These are phyloP conservation scores for Callaeas wilsoni DNA, from an alignment of 2,113 vertebrate species.

Conservation along the genomic window DNA sequence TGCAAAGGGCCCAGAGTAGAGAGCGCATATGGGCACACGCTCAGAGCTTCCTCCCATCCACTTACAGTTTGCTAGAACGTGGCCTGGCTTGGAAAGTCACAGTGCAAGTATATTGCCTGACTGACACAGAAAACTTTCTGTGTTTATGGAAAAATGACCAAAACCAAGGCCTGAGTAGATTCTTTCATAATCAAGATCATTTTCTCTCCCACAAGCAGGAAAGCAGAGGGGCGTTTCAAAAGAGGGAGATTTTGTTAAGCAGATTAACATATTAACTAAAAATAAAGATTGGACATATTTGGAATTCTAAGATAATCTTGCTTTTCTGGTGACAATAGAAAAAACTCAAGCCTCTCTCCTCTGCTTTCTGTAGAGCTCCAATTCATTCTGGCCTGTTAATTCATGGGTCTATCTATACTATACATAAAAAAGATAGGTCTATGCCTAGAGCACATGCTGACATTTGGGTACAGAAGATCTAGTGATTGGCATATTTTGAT, in stretches of 20 bases:
- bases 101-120: not conserved
- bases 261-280: slow-evolving; percentile 55
- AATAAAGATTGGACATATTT: slow-evolving; percentile 52
- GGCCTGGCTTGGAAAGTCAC: not conserved
- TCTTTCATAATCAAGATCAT: slow-evolving; percentile 16
- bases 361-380: not conserved
- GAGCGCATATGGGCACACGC: fast-evolving
- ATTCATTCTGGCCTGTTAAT: not conserved
- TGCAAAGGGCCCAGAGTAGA: not conserved
- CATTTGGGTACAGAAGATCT: not conserved
- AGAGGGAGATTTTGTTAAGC: slow-evolving; percentile 41
- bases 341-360: not conserved
- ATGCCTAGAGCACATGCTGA: not conserved
- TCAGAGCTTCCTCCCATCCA: not conserved
- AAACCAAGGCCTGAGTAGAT: not conserved
- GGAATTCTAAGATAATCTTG: slow-evolving; percentile 50
- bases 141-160: not conserved
- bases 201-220: not conserved
- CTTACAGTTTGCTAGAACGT: fast-evolving
- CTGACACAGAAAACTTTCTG: not conserved
- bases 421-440: not conserved
- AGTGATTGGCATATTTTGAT: not conserved
- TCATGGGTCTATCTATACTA: not conserved
- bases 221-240: not conserved
- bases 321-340: slow-evolving; percentile 1